phyloP scores from a whole-genome alignment of 2,797 vertebrate species.

The Leptodactylus fallax region DNA sequence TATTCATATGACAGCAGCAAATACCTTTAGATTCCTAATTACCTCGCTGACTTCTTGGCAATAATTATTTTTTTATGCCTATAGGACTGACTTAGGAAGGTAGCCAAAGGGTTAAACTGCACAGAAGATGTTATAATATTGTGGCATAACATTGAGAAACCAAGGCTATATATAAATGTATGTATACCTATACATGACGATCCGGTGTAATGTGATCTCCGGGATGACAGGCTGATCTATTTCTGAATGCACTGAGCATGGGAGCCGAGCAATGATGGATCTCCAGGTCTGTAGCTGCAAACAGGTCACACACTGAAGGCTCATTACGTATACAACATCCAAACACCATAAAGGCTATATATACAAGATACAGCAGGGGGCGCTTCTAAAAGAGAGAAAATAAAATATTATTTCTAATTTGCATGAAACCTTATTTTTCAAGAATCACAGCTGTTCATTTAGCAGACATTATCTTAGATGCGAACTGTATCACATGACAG shows the following conservation, averaged over 20 bases:
- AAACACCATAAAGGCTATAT: not conserved
- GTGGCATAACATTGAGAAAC: too few relatives aligned
- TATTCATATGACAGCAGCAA: conserved; percentile 17
- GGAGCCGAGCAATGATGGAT: not conserved
- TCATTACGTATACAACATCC: not conserved
- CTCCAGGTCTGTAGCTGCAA: not conserved
- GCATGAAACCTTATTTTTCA: too few relatives aligned
- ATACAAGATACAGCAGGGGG: not conserved
- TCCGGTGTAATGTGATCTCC: not conserved
- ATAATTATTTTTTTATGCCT: too few relatives aligned
- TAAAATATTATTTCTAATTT: too few relatives aligned
- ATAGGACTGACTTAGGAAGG: too few relatives aligned
- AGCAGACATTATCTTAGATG: too few relatives aligned
- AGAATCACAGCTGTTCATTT: too few relatives aligned
- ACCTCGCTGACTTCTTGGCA: not conserved
- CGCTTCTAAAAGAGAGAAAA: too few relatives aligned
- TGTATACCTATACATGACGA: not conserved
- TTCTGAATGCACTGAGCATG: not conserved
- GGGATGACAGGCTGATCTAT: conserved; percentile 2
- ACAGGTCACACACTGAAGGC: too few relatives aligned
- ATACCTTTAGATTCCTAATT: conserved; percentile 28
- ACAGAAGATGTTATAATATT: not conserved
- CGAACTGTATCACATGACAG: too few relatives aligned
- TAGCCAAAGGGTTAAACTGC: not conserved
- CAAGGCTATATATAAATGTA: not conserved